A percentile compares a stretch with the other conserved stretches of the same genome.
These are phyloP conservation scores for Philopedon plagiatum DNA, from an alignment of 2,888 invertebrate species.

Conservation along the genomic window DNA sequence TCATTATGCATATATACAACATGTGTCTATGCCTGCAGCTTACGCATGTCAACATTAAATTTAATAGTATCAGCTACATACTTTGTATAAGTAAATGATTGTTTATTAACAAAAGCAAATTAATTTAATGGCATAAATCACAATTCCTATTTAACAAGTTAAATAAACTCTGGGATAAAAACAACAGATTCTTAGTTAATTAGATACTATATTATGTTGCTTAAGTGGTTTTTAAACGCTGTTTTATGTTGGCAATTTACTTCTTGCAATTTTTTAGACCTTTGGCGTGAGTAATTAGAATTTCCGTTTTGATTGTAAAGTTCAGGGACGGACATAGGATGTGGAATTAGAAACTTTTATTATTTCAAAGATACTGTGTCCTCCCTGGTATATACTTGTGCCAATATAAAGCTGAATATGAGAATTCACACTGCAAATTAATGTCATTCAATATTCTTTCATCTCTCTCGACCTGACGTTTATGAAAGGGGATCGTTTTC, in stretches of 20 bases:
- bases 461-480: too few species aligned
- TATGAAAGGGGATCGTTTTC: too few species aligned
- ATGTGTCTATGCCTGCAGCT: background rate
- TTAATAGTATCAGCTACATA: background rate
- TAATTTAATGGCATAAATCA: slow-evolving; percentile 12
- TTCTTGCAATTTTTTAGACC: background rate
- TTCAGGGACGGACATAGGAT: background rate
- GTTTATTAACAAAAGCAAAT: slow-evolving; percentile 5
- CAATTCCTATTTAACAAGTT: background rate
- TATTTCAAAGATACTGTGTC: too few species aligned
- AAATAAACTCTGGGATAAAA: background rate
- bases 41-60: background rate
- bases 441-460: too few species aligned
- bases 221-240: slow-evolving; percentile 5
- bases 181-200: slow-evolving; percentile 1
- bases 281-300: slow-evolving; percentile 6
- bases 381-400: too few species aligned
- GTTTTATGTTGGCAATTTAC: slow-evolving; percentile 4
- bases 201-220: background rate
- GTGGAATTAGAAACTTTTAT: background rate
- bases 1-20: slow-evolving; percentile 15
- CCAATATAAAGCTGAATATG: too few species aligned
- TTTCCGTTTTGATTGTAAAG: slow-evolving; percentile 6
- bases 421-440: too few species aligned
- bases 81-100: background rate